Base-by-base conservation (phyloP, 2,113 vertebrate genomes). In the Galeopterus variegatus region DNA sequence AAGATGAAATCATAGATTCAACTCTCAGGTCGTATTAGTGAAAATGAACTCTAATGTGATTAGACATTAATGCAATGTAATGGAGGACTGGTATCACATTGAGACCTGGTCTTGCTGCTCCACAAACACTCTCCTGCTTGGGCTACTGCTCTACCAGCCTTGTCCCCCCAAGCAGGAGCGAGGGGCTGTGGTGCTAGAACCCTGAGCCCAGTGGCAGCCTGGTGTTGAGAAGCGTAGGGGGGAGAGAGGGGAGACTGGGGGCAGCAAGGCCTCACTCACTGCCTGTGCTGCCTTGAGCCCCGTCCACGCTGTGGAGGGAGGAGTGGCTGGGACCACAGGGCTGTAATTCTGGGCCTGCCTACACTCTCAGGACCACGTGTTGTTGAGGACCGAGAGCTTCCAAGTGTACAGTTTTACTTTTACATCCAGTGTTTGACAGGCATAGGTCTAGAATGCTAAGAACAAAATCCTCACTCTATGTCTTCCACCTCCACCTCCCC, bases 21-120 rank as follows among this genome's bases (percentile, higher is more conserved):
- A 9, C 83, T 96, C 98, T 97, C 33, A 64, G 75, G 26, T 95
- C 96, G 91, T 96, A 67, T 97, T 97, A 97, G 96, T 95, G 84
- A 67, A 97, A 97, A 96, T 95, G 97, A 96, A 97, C 95, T 96
- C 94, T 97, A 86, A 90, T 93, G 56, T 95, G 90, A 98, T 98
- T 89, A 98, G 80, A 75, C 96, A 90, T 85, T 97, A 96, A 96
- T 98, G 80, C 92, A 21, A 2, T 83, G 15, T 97, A 96, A 84
- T 97, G 56, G 92, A 95, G 93, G 73, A 92, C 52, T 90, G 88
- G 33, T 95, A 65, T 97, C 93, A 97, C 96, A 81, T 80, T 80
- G 86, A 97, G 95, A 95, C 76, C 86, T 93, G 79, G 96, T 97
- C 69, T 67, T 97, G 12, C 81, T 97, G 70, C 70, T 95, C 24